Evolutionary conservation across 2,888 invertebrate genomes (phyloP).

Genomic region (Chrysomela aeneicollis): DNA sequence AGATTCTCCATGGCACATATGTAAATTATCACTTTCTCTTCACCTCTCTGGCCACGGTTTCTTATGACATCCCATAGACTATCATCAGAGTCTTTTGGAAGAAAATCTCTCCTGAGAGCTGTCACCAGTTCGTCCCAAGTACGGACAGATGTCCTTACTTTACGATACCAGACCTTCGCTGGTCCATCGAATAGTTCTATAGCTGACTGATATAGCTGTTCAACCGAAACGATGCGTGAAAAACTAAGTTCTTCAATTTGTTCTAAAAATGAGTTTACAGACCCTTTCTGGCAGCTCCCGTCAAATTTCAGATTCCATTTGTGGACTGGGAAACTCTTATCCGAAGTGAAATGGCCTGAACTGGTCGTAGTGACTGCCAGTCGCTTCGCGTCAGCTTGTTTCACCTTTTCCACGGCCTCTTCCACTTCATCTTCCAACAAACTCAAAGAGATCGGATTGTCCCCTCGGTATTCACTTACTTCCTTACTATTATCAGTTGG

Average conservation of each 20-base stretch:
- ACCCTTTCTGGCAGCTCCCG: too few relatives aligned
- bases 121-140: too few relatives aligned
- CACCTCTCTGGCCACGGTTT: background rate
- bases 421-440: conserved; percentile 5
- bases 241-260: too few relatives aligned
- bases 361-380: too few relatives aligned
- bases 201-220: conserved; percentile 13
- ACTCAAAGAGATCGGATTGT: background rate
- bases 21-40: conserved; percentile 18
- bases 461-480: too few relatives aligned
- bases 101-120: too few relatives aligned
- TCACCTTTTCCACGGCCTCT: conserved; percentile 4
- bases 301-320: conserved; percentile 12
- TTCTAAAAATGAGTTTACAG: too few relatives aligned
- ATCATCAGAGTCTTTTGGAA: too few relatives aligned
- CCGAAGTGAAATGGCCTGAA: too few relatives aligned
- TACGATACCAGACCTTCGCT: conserved; percentile 14
- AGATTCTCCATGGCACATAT: conserved; percentile 11
- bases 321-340: conserved; percentile 10
- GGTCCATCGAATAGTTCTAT: conserved; percentile 16
- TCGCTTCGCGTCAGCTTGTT: conserved; percentile 11
- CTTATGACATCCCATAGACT: conserved; percentile 8
- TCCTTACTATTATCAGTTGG: background rate
- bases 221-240: too few relatives aligned
- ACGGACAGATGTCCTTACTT: background rate